Evolutionary conservation across 1,140 invertebrate genomes (phyloP).

Genomic region (Xylocopa sonorina): DNA sequence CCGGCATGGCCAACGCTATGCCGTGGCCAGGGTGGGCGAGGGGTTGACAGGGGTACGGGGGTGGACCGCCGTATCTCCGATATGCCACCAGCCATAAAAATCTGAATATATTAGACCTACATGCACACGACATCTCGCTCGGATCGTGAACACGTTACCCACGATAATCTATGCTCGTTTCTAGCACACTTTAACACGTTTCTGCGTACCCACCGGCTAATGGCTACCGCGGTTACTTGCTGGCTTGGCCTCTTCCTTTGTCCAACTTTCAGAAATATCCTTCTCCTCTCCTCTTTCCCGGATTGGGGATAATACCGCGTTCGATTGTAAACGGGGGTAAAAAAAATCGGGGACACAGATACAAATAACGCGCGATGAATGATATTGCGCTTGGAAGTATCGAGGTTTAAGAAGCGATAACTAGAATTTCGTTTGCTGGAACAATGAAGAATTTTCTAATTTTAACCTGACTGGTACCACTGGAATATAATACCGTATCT

Average conservation of each 20-base stretch:
- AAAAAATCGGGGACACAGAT: no score
- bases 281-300: no score
- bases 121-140: conserved; percentile 75
- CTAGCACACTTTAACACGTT: conserved; percentile 65
- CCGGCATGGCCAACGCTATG: conserved; percentile 23
- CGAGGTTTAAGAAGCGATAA: no score
- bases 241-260: neutral
- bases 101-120: conserved; percentile 81
- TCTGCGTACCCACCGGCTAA: conserved; percentile 52
- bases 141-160: conserved; percentile 74
- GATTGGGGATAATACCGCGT: no score
- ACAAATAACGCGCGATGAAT: no score
- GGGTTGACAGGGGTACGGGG: conserved; percentile 41
- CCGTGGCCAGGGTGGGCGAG: neutral
- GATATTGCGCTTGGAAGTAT: no score
- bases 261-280: no score
- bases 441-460: no score
- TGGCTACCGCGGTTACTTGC: conserved; percentile 11
- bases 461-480: no score
- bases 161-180: conserved; percentile 72
- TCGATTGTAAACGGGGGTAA: no score
- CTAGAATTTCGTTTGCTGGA: no score
- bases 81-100: conserved; percentile 81
- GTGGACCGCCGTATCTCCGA: conserved; percentile 76
- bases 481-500: no score